These are phyloP conservation scores for Mesoclemmys tuberculata DNA, from an alignment of 2,113 vertebrate genomes.

Conservation along the genomic window DNA sequence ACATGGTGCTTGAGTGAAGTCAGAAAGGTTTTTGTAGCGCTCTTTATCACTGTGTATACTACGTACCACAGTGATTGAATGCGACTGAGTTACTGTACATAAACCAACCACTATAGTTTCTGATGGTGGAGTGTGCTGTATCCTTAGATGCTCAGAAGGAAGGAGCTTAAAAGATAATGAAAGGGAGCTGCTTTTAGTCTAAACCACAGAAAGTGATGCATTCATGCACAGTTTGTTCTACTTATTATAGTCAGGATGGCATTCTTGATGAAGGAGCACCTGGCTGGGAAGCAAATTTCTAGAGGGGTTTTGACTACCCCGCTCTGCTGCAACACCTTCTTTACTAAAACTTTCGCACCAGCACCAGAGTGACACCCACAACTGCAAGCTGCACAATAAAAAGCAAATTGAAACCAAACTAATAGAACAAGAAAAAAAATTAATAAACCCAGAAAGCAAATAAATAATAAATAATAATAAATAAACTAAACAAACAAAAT, in stretches of 20 bases:
- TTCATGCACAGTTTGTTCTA: background rate
- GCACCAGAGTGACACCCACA: background rate
- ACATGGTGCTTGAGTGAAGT: background rate
- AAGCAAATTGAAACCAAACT: background rate
- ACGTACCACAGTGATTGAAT: background rate
- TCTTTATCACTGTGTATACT: background rate
- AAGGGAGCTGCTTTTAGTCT: background rate
- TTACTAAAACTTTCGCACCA: background rate
- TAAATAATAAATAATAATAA: background rate
- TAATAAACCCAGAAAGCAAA: no score
- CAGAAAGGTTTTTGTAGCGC: background rate
- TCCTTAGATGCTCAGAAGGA: background rate
- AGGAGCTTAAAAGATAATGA: background rate
- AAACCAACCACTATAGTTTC: background rate
- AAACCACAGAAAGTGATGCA: background rate
- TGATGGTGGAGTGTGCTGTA: background rate
- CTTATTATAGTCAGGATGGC: background rate
- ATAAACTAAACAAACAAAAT: background rate
- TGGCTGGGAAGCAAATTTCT: no score
- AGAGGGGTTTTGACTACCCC: background rate
- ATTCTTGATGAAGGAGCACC: background rate
- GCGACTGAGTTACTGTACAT: background rate
- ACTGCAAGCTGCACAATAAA: background rate
- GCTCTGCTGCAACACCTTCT: rapidly evolving
- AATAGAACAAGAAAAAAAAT: no score